phyloP scores from a whole-genome alignment of 1,140 invertebrate genomes.

The Drosophila novamexicana region DNA sequence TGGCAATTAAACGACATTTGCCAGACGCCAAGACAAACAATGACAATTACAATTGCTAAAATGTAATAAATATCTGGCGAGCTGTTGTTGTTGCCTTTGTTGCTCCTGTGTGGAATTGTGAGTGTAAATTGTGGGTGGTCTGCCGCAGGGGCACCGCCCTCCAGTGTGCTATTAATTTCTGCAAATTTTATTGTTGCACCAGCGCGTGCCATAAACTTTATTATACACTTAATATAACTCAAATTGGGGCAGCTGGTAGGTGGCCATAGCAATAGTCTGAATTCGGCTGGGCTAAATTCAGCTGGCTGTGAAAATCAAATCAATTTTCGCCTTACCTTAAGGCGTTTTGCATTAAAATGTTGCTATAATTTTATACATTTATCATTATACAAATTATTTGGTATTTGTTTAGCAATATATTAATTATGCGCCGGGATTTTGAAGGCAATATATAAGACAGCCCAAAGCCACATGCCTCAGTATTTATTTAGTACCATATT shows the following conservation, averaged over 20 bases:
- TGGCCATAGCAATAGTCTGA: slow-evolving; percentile 26
- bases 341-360: background rate
- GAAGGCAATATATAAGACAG: slow-evolving; percentile 43
- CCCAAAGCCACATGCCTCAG: slow-evolving; percentile 37
- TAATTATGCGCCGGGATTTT: slow-evolving; percentile 46
- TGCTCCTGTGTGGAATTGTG: slow-evolving; percentile 4
- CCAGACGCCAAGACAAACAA: slow-evolving; percentile 79
- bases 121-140: slow-evolving; percentile 53
- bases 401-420: slow-evolving; percentile 68
- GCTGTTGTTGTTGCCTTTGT: slow-evolving; percentile 30
- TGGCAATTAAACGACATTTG: slow-evolving; percentile 78
- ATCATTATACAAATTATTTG: slow-evolving; percentile 59
- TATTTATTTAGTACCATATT: slow-evolving; percentile 16
- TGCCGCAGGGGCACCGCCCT: slow-evolving; percentile 35
- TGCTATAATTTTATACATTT: background rate
- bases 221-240: slow-evolving; percentile 57
- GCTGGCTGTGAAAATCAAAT: slow-evolving; percentile 17
- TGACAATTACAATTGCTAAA: slow-evolving; percentile 79
- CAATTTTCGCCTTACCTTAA: slow-evolving; percentile 11
- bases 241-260: slow-evolving; percentile 36
- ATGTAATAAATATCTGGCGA: slow-evolving; percentile 69
- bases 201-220: slow-evolving; percentile 63
- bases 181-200: slow-evolving; percentile 65
- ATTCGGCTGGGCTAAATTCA: slow-evolving; percentile 6
- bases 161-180: slow-evolving; percentile 58